Evolutionary conservation across 2,113 vertebrate species (phyloP).

Genomic region (Rhineura floridana): DNA sequence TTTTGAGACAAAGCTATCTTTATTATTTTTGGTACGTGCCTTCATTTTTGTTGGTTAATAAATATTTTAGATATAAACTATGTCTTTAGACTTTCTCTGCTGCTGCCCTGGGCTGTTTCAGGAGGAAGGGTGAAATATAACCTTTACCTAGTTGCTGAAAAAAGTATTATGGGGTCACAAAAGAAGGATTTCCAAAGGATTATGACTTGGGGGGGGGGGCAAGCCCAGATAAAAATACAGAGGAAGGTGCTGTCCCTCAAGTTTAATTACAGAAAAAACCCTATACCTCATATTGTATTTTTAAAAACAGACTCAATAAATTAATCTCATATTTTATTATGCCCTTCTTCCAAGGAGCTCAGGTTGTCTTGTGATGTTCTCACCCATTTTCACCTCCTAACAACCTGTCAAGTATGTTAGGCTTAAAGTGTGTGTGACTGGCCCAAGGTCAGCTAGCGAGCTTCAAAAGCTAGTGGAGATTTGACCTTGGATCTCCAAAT

Average conservation of each 20-base stretch:
- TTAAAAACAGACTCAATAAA: not conserved
- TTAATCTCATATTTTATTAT: not conserved
- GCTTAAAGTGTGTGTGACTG: too few species aligned
- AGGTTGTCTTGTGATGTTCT: not conserved
- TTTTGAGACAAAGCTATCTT: slow-evolving; percentile 29
- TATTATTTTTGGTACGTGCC: slow-evolving; percentile 28
- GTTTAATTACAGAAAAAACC: slow-evolving; percentile 40
- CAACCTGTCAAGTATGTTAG: too few species aligned
- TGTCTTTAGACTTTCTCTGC: slow-evolving; percentile 50
- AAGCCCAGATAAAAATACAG: slow-evolving; percentile 43
- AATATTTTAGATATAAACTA: slow-evolving; percentile 40
- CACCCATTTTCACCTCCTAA: too few species aligned
- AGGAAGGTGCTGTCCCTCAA: slow-evolving; percentile 48
- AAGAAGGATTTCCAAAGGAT: slow-evolving; percentile 40
- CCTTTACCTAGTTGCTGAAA: slow-evolving; percentile 53
- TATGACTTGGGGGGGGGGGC: slow-evolving; percentile 49
- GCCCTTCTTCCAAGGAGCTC: not conserved
- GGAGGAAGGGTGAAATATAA: too few species aligned
- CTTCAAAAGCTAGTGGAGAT: too few species aligned
- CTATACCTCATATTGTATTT: not conserved
- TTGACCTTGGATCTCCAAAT: too few species aligned
- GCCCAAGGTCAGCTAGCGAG: too few species aligned
- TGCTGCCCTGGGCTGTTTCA: slow-evolving; percentile 22
- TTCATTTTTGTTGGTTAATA: slow-evolving; percentile 45
- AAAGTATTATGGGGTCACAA: slow-evolving; percentile 29